These are phyloP conservation scores for Drosophila bunnanda DNA, from an alignment of 2,888 invertebrate genomes.

Conservation along the genomic window DNA sequence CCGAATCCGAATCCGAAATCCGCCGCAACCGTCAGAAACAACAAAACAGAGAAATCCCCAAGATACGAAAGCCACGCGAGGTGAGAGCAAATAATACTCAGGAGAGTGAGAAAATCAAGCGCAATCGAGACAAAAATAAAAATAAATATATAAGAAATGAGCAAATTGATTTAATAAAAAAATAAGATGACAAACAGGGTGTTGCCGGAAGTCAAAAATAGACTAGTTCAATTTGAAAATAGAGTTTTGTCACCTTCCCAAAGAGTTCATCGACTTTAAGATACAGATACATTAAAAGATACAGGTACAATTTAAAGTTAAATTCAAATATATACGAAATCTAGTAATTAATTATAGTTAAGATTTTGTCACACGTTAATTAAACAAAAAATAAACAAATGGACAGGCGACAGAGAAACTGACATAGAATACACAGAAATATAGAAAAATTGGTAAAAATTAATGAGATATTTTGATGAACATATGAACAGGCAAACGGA, in stretches of 20 bases:
- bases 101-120: conserved; percentile 56
- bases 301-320: not conserved
- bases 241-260: conserved; percentile 5
- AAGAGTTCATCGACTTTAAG: conserved; percentile 18
- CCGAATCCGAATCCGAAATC: conserved; percentile 37
- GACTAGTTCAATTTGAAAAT: conserved; percentile 6
- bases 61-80: conserved; percentile 25
- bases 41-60: conserved; percentile 40
- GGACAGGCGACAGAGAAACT: no score
- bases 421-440: no score
- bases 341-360: not conserved
- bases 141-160: conserved; percentile 78
- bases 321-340: not conserved
- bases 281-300: not conserved
- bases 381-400: no score
- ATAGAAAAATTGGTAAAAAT: no score
- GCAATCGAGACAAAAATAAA: conserved; percentile 72
- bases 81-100: conserved; percentile 21
- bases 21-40: conserved; percentile 25
- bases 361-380: no score
- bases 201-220: conserved; percentile 10
- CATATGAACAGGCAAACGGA: no score
- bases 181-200: conserved; percentile 69
- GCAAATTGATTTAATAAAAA: conserved; percentile 75
- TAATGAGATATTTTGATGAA: no score